Conservation (phyloP, 1,140 invertebrate species). For the Cotesia vestalis region DNA sequence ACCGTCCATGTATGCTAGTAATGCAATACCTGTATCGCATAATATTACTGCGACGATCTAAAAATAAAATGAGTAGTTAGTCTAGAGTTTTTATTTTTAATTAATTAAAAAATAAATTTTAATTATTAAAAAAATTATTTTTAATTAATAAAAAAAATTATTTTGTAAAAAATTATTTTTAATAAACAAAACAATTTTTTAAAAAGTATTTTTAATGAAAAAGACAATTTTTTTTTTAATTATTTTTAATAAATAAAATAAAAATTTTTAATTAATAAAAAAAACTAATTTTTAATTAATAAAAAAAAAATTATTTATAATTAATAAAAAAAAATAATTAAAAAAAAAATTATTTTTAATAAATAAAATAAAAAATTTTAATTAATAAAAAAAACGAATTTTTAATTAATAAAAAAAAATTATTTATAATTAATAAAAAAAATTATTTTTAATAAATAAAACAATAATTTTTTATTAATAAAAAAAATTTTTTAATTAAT, state of each 20-base stretch:
- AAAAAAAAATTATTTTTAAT: slow-evolving; percentile 4
- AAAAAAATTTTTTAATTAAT: background rate
- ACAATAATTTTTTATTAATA: background rate
- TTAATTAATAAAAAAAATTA: background rate
- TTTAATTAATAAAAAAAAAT: too few species aligned
- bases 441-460: too few species aligned
- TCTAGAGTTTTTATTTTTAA: slow-evolving; percentile 18
- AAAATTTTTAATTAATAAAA: slow-evolving; percentile 16
- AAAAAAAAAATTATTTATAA: background rate
- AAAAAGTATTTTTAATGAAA: too few species aligned
- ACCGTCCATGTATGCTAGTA: slow-evolving; percentile 95
- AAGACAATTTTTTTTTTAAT: too few species aligned
- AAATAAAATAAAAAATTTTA: background rate
- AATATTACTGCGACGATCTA: slow-evolving; percentile 95
- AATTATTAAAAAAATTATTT: background rate
- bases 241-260: too few species aligned
- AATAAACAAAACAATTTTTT: background rate
- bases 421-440: too few species aligned
- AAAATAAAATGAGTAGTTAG: slow-evolving; percentile 25
- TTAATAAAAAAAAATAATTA: too few species aligned
- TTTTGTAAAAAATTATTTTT: slow-evolving; percentile 14
- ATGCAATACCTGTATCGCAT: slow-evolving; percentile 91
- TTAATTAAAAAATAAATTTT: slow-evolving; percentile 19
- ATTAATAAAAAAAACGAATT: background rate
- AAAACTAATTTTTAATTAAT: slow-evolving; percentile 25